Evolutionary conservation across 2,888 invertebrate genomes (phyloP), one percentile per base, ranked within the genome.

Genomic region (Diaprepes abbreviatus): DNA sequence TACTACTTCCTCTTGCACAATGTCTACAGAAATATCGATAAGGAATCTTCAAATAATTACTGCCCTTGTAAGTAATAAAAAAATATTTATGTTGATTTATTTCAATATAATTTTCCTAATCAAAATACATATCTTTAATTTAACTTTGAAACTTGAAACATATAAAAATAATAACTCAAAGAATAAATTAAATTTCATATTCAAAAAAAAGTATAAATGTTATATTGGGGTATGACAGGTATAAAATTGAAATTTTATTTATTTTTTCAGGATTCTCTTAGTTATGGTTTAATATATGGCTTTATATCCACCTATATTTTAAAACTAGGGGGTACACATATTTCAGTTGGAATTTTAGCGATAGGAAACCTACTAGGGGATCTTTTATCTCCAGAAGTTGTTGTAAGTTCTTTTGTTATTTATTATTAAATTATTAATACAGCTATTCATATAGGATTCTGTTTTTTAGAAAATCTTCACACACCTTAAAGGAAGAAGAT

Each of bases 221-320:
- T n/a, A n/a, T n/a, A n/a, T n/a, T n/a, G n/a, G n/a, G n/a, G n/a
- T n/a, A n/a, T n/a, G n/a, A n/a, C n/a, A n/a, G n/a, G n/a, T n/a
- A n/a, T n/a, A n/a, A n/a, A n/a, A n/a, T n/a, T n/a, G n/a, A n/a
- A n/a, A n/a, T n/a, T n/a, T n/a, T n/a, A n/a, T n/a, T n/a, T n/a
- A 35, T 54, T 57, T 69, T 72, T 60, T 17, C 21, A 77, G 77
- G 74, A 77, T 57, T 75, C 77, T 9, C 40, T 75, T 17, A 72
- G 74, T 36, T 76, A 73, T 71, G 77, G 77, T 5, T 57, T 77
- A 7, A 72, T 76, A 40, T 77, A 77, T 65, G 62, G 70, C n/a
- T 75, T 76, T 54, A 50, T 77, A 40, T 68, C 77, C 16, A 73
- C 76, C 3, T 74, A 77, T 66, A 28, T 77, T 14, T 19, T 74